phyloP scores from a whole-genome alignment of 2,113 vertebrate genomes.

The Nannobrachium achirus region DNA sequence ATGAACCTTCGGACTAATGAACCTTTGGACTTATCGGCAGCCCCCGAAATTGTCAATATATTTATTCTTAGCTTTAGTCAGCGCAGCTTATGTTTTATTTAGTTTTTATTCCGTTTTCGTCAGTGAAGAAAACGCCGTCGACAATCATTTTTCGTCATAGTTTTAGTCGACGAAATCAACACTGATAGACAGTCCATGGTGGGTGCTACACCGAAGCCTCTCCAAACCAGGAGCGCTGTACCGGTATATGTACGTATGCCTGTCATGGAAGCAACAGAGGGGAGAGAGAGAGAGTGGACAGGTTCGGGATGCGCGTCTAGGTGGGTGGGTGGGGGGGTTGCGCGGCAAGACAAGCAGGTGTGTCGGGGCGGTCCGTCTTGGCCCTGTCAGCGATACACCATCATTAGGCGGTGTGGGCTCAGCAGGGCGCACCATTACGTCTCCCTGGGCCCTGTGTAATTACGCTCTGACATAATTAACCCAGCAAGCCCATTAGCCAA shows the following conservation, averaged over 20 bases:
- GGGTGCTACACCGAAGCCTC: not conserved
- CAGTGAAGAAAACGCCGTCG: too few species aligned
- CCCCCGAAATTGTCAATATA: too few species aligned
- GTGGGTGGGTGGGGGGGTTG: conserved; percentile 36
- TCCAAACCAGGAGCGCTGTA: not conserved
- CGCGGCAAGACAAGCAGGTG: conserved; percentile 91
- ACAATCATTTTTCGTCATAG: too few species aligned
- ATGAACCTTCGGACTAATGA: too few species aligned
- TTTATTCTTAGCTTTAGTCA: too few species aligned
- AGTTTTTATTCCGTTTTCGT: too few species aligned
- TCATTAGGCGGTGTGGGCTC: conserved; percentile 94
- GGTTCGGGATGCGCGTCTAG: conserved; percentile 38
- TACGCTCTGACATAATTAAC: conserved; percentile 99
- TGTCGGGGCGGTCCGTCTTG: conserved; percentile 80
- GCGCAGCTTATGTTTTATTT: too few species aligned
- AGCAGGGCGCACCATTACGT: conserved; percentile 91
- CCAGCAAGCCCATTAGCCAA: conserved; percentile 99
- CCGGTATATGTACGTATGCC: not conserved
- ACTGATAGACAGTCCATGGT: not conserved
- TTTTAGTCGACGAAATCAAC: too few species aligned
- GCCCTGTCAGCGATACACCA: conserved; percentile 88
- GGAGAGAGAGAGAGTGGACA: not conserved
- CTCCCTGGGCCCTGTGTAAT: conserved; percentile 99
- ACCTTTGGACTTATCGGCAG: too few species aligned
- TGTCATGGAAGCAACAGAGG: conserved; percentile 16